Conservation (phyloP, 2,797 vertebrate genomes). For the Florisuga fusca region DNA sequence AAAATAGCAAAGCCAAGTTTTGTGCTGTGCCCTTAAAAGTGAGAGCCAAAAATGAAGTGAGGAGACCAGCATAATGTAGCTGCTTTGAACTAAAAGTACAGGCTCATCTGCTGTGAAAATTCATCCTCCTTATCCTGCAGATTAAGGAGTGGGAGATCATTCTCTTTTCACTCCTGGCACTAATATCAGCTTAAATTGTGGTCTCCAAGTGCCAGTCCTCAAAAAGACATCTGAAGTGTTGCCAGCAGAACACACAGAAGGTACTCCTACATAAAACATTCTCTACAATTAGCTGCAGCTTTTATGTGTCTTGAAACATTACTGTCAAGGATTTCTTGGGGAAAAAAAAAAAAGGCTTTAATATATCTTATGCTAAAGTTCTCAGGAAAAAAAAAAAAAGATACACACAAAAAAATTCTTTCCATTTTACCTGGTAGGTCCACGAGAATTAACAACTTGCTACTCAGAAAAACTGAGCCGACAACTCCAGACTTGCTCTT, state of each 20-base stretch:
- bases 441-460: neutral
- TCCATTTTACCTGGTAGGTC: neutral
- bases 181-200: constrained; percentile 8
- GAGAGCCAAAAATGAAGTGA: neutral
- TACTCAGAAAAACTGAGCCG: neutral
- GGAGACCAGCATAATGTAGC: neutral
- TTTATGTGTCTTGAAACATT: neutral
- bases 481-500: neutral
- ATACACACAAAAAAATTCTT: neutral
- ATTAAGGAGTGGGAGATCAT: constrained; percentile 32
- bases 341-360: neutral
- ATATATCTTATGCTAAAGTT: neutral
- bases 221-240: neutral
- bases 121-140: neutral
- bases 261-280: neutral
- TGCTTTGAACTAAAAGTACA: neutral
- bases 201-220: constrained; percentile 17
- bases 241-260: constrained; percentile 38
- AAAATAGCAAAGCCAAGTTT: neutral
- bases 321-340: neutral
- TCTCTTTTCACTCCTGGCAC: constrained; percentile 32
- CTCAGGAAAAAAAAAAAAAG: neutral
- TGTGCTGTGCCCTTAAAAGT: neutral
- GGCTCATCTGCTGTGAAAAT: neutral
- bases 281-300: neutral